Evolutionary conservation across 2,888 invertebrate species (phyloP).

Genomic region (Acanthococcus lagerstroemiae): DNA sequence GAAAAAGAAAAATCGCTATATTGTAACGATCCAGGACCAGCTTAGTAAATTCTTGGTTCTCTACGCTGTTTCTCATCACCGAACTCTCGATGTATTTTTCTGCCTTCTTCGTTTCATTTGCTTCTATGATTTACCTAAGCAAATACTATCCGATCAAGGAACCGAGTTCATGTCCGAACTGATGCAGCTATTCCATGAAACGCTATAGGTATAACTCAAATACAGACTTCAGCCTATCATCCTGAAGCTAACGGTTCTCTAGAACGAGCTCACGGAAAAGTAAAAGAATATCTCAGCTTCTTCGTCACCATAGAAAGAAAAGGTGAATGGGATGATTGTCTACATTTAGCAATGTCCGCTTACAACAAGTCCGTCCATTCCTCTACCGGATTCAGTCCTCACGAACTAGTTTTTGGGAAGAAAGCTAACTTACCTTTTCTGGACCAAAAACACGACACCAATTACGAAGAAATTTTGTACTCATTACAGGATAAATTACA

Average conservation of each 20-base stretch:
- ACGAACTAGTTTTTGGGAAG: not conserved
- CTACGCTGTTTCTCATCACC: not conserved
- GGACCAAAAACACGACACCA: too few species aligned
- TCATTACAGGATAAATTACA: not conserved
- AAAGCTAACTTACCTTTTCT: not conserved
- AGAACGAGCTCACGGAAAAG: not conserved
- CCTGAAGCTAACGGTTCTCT: not conserved
- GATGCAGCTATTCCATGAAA: not conserved
- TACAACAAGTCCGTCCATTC: not conserved
- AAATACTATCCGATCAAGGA: not conserved
- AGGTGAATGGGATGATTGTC: conserved; percentile 1
- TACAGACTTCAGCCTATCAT: not conserved
- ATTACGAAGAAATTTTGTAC: not conserved
- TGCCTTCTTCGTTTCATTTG: not conserved
- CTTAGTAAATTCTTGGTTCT: not conserved
- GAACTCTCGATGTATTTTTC: not conserved
- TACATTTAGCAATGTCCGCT: not conserved
- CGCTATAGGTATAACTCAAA: not conserved
- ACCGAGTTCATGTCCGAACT: not conserved
- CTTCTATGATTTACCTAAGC: not conserved
- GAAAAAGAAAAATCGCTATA: not conserved
- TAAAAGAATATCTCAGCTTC: not conserved
- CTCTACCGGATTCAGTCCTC: not conserved
- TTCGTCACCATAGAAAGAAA: not conserved
- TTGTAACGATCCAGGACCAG: not conserved